Conservation (phyloP, 2,797 vertebrate genomes). For the Serranus cabrilla region DNA sequence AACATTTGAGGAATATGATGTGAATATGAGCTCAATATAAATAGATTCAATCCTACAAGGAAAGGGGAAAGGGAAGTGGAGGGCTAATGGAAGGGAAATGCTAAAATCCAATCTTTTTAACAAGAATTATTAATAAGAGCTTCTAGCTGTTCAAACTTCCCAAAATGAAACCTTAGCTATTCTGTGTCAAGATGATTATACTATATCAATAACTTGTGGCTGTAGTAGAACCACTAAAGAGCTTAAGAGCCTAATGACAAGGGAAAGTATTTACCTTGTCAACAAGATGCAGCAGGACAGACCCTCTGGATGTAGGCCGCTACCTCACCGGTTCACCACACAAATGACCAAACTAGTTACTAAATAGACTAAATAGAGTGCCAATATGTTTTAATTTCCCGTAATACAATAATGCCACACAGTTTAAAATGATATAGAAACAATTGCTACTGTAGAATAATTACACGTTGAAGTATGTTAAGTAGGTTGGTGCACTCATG, state of each 20-base stretch:
- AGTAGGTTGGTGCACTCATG: background rate
- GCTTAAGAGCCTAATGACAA: conserved; percentile 77
- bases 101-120: conserved; percentile 13
- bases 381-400: background rate
- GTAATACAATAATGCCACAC: background rate
- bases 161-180: conserved; percentile 44
- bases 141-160: conserved; percentile 18
- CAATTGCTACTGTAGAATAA: background rate
- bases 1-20: conserved; percentile 73
- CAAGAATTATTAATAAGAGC: conserved; percentile 8
- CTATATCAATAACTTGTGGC: conserved; percentile 71
- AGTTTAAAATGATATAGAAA: background rate
- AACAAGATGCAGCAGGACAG: conserved; percentile 43
- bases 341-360: conserved; percentile 4
- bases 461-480: background rate
- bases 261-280: conserved; percentile 63
- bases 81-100: background rate
- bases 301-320: conserved; percentile 19
- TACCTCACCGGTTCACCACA: background rate
- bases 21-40: conserved; percentile 58
- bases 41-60: background rate
- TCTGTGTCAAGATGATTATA: conserved; percentile 55
- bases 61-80: background rate
- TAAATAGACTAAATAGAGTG: background rate
- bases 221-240: conserved; percentile 79